A percentile compares a stretch with the other conserved stretches of the same genome.
Conservation (phyloP, 2,113 vertebrate species). For the Gasterosteus nipponicus region DNA sequence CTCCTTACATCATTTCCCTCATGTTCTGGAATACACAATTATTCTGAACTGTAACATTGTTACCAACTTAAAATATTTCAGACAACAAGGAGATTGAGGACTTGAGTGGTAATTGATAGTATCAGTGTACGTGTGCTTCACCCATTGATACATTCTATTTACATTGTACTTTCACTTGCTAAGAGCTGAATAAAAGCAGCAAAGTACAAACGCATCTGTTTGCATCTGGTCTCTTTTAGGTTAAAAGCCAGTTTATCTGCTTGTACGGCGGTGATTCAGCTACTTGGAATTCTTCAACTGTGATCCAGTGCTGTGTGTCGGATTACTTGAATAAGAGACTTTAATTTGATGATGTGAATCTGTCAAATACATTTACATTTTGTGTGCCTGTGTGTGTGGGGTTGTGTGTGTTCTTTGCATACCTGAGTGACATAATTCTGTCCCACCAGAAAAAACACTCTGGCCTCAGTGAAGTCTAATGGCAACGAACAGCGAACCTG, state of each 20-base stretch:
- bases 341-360: neutral
- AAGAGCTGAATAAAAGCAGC: neutral
- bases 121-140: too few relatives aligned
- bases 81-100: too few relatives aligned
- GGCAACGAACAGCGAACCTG: constrained; percentile 78
- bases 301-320: neutral
- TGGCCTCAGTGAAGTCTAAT: constrained; percentile 92
- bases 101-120: neutral
- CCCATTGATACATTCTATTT: too few relatives aligned
- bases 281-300: neutral
- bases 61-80: neutral
- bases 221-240: too few relatives aligned
- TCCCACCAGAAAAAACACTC: constrained; percentile 91
- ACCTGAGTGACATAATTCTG: constrained; percentile 88
- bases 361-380: neutral
- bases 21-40: neutral
- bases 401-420: constrained; percentile 4
- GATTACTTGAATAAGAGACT: neutral
- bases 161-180: neutral
- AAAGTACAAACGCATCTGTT: neutral
- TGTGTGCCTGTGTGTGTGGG: neutral
- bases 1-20: neutral
- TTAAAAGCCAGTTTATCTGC: neutral
- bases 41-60: neutral
- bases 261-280: neutral